Base-by-base conservation (phyloP, 2,797 vertebrate species). In the Muscicapa striata region DNA sequence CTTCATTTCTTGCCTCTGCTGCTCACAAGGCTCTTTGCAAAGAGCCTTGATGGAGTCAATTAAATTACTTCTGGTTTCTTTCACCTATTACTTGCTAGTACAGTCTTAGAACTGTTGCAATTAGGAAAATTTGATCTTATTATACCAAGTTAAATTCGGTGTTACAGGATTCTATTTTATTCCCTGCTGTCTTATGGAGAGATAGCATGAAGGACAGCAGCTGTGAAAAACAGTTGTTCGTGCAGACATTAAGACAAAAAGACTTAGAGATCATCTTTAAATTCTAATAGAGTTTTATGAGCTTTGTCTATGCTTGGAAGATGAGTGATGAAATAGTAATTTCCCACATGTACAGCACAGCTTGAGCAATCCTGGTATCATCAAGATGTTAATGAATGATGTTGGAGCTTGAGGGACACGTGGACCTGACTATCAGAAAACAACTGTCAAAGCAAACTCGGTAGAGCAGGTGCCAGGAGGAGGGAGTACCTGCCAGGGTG, bases 41-140 rank as follows among this genome's bases (percentile, higher is more conserved):
- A 79, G 75, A 59, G 58, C 46, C 49, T 79, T 75, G 57, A 92
- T 48, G 22, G 45, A 95, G 54, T 83, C 61, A 91, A 72, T 48
- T 87, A 81, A 69, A 94, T 89, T 72, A 87, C 38, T 86, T 91
- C 69, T 88, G 79, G 19, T 89, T 91, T 93, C 87, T 86, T 85
- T 88, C 87, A 78, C 66, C 66, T 93, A 61, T 67, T 90, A 95
- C 74, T 84, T 94, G 59, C 70, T 79, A 78, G 64, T 34, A 73
- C 55, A 88, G 80, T 81, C 76, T 59, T 66, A 67, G n/a, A 76
- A 79, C 17, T 88, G 55, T 9, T 76, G 66, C 48, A 87, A 89
- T 93, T 86, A 90, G n/a, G 46, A 92, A 88, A 63, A 51, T 58
- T 84, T 78, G 77, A 93, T 90, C 46, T 46, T 72, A 87, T 86